These are phyloP conservation scores for Manduca sexta DNA, from an alignment of 1,140 invertebrate genomes.

Conservation along the genomic window DNA sequence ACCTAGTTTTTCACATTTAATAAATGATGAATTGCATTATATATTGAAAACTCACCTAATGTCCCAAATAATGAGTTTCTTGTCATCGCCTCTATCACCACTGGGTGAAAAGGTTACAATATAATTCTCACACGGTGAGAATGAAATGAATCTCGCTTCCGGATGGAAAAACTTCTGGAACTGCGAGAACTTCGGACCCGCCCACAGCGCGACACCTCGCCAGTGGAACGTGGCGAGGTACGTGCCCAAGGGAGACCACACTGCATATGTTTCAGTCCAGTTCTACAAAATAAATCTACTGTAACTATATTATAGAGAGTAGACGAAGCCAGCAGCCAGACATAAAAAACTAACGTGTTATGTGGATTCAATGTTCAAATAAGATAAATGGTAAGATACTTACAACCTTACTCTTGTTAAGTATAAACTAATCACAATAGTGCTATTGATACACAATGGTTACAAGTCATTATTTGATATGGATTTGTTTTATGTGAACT, in stretches of 20 bases:
- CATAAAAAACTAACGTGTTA: too few species aligned
- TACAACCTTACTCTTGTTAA: too few species aligned
- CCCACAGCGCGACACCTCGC: constrained; percentile 97
- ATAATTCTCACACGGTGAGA: constrained; percentile 98
- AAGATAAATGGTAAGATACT: too few species aligned
- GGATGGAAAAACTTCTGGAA: constrained; percentile 93
- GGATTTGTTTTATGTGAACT: too few species aligned
- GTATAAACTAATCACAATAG: too few species aligned
- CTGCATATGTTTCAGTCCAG: constrained; percentile 96
- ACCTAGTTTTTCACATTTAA: not conserved
- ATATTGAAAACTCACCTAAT: constrained; percentile 80
- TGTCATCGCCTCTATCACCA: constrained; percentile 79
- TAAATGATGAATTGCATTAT: not conserved
- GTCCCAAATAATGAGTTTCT: constrained; percentile 94
- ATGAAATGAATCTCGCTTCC: constrained; percentile 96
- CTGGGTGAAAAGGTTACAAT: constrained; percentile 92
- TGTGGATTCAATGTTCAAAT: too few species aligned
- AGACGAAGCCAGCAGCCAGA: too few species aligned
- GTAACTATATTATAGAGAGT: not conserved
- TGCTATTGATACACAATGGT: too few species aligned
- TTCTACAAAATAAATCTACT: constrained; percentile 72
- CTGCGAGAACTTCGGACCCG: constrained; percentile 93
- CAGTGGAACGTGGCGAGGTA: constrained; percentile 97
- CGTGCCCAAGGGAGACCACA: constrained; percentile 97
- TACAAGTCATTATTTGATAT: too few species aligned